Base-by-base conservation (phyloP, 64 coral and sea anemone species). In the Stichodactyla helianthus region DNA sequence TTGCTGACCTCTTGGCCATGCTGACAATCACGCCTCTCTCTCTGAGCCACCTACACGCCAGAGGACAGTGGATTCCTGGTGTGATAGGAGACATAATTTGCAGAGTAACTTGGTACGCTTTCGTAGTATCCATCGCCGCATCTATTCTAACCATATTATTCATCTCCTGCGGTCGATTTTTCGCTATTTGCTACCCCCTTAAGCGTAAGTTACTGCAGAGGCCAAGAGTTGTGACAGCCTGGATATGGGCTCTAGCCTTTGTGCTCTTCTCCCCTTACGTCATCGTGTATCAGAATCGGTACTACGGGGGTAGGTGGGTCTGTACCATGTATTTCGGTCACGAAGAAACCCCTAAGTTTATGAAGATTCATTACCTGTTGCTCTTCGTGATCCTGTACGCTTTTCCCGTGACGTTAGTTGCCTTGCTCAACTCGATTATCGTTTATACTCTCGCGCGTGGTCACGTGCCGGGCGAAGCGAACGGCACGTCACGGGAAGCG, bases 131-230 rank as follows among this genome's bases (percentile, higher is more conserved):
- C 17, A 90, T 96, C 16, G 87, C 91, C 2, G 85, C 88, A 0
- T 93, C 91, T 0, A 96, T 96, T 59, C 26, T 96, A 0, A 96
- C 94, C 0, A 96, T 96, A 22, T 52, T 88, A 14, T 56, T 93
- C 52, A 92, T 96, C 14, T 93, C 94, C 52, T 77, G 85, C 14
- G 94, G 92, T 51, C 91, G 94, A 5, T 96, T 92, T 67, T 77
- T 86, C 13, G 94, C 94, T 4, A 92, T 95, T 26, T 92, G 87
- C 51, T 79, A 84, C 6, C 94, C 94, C 5, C 51, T 95, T 17
- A 92, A 84, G 27, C 87, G 79, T 20, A 26, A 86, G 74, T 10
- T 95, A 50, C 54, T 95, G 31, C 84, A 84, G 6, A 92, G 55
- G 52, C 94, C 90, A 15, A 87, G 84, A 77, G 50, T 77, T 13